A percentile compares a stretch with the other conserved stretches of the same genome.
These are phyloP conservation scores for Nemoura dubitans DNA, from an alignment of 2,888 invertebrate genomes.

Conservation along the genomic window DNA sequence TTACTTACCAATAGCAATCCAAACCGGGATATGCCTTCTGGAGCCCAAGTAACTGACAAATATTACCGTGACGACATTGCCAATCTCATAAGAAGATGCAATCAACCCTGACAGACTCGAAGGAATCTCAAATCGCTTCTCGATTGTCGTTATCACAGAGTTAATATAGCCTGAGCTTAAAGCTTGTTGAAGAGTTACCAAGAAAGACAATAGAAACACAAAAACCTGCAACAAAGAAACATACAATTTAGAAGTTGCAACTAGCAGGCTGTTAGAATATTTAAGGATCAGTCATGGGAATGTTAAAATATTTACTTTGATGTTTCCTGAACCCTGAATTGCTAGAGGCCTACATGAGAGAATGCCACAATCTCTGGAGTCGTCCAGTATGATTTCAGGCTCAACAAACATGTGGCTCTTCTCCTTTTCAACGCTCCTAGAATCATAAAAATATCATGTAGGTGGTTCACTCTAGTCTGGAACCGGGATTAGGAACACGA, in stretches of 20 bases:
- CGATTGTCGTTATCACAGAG: slow-evolving; percentile 96
- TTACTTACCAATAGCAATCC: slow-evolving; percentile 88
- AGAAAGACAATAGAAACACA: slow-evolving; percentile 86
- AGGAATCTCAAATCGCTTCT: slow-evolving; percentile 91
- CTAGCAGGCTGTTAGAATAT: background rate
- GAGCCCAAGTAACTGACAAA: slow-evolving; percentile 96
- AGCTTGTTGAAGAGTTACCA: slow-evolving; percentile 90
- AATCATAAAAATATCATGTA: background rate
- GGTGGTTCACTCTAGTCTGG: background rate
- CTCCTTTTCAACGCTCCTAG: slow-evolving; percentile 45
- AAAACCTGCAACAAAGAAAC: slow-evolving; percentile 72
- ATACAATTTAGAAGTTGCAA: background rate
- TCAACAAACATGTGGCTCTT: slow-evolving; percentile 38
- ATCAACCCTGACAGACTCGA: slow-evolving; percentile 92
- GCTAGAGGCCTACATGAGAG: slow-evolving; percentile 84
- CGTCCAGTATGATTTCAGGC: slow-evolving; percentile 55
- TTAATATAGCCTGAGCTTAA: slow-evolving; percentile 92
- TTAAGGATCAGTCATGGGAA: background rate
- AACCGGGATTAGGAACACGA: too few species aligned
- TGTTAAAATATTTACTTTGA: slow-evolving; percentile 13
- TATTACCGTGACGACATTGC: slow-evolving; percentile 94
- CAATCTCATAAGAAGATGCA: slow-evolving; percentile 94
- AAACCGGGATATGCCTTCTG: slow-evolving; percentile 89
- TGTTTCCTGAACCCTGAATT: slow-evolving; percentile 69
- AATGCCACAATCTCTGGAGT: slow-evolving; percentile 88